Conservation (phyloP, 2,888 invertebrate genomes). For the Lasioglossum calceatum region DNA sequence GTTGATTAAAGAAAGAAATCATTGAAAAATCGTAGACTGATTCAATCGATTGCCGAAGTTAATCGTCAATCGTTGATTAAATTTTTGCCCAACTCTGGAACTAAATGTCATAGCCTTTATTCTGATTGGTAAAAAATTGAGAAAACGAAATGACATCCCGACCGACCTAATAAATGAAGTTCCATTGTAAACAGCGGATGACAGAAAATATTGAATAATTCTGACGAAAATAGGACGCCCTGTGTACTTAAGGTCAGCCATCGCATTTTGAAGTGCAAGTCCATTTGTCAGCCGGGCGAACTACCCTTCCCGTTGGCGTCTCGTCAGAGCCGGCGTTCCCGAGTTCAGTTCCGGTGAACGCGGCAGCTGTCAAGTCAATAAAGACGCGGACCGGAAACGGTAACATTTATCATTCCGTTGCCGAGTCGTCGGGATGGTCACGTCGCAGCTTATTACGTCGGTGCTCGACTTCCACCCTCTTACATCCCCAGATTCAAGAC, state of each 20-base stretch:
- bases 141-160: too few species aligned
- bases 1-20: too few species aligned
- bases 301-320: not conserved
- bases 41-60: too few species aligned
- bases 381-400: slow-evolving; percentile 4
- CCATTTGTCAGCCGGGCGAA: not conserved
- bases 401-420: slow-evolving; percentile 49
- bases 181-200: too few species aligned
- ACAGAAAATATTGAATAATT: too few species aligned
- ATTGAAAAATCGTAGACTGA: too few species aligned
- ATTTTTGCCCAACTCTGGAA: too few species aligned
- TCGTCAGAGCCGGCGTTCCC: not conserved
- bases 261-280: not conserved
- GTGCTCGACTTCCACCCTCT: slow-evolving; percentile 10
- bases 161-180: too few species aligned
- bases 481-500: not conserved
- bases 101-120: too few species aligned
- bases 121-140: too few species aligned
- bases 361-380: not conserved
- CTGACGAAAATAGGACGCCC: too few species aligned
- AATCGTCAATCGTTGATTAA: too few species aligned
- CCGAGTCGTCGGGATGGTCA: slow-evolving; percentile 37
- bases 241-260: not conserved
- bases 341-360: not conserved
- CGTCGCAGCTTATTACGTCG: slow-evolving; percentile 37